These are phyloP conservation scores for Leptura quadrifasciata DNA, from an alignment of 2,888 invertebrate genomes.

Conservation along the genomic window DNA sequence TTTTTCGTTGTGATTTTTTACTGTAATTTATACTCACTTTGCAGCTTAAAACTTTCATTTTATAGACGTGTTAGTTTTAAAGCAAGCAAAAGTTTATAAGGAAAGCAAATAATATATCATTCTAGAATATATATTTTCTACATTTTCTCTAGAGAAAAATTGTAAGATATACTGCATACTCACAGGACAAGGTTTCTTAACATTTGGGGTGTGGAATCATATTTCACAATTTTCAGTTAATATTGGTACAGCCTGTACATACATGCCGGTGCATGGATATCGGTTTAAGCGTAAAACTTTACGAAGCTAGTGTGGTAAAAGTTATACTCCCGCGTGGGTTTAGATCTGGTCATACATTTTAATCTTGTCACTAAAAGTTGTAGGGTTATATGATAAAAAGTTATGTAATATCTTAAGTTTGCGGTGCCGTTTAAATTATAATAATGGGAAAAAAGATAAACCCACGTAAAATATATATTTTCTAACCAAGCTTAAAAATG, in stretches of 20 bases:
- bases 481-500: background rate
- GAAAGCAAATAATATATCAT: background rate
- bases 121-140: background rate
- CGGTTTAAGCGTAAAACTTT: background rate
- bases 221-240: conserved; percentile 3
- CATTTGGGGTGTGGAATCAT: background rate
- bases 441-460: background rate
- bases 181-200: background rate
- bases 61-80: background rate
- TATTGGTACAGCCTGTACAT: background rate
- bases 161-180: background rate
- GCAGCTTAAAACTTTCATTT: background rate
- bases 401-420: conserved; percentile 6
- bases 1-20: no score
- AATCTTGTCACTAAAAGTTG: conserved; percentile 7
- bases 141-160: background rate
- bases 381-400: background rate
- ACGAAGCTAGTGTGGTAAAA: background rate
- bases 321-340: background rate
- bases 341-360: conserved; percentile 1
- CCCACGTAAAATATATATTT: background rate
- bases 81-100: background rate
- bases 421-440: background rate
- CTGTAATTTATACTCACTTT: background rate
- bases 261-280: background rate